Evolutionary conservation across 1,140 invertebrate species (phyloP).

Genomic region (Thalassaphorura encarpata): DNA sequence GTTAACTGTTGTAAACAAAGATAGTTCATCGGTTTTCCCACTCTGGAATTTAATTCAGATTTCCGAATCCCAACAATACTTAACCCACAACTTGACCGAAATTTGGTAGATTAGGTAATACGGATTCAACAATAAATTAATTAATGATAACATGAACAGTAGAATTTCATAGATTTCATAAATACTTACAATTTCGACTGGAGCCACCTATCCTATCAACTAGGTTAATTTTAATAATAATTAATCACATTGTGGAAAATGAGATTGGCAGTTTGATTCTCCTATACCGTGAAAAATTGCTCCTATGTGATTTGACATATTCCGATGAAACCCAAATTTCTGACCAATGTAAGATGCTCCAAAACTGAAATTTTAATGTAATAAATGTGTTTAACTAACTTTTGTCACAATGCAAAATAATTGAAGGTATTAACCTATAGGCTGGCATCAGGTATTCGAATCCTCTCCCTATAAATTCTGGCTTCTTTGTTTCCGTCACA

Average conservation of each 20-base stretch:
- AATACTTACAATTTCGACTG: background rate
- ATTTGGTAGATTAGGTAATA: background rate
- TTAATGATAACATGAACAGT: background rate
- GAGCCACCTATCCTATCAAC: background rate
- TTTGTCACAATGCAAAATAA: background rate
- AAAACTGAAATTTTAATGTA: slow-evolving; percentile 15
- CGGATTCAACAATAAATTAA: background rate
- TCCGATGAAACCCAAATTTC: slow-evolving; percentile 22
- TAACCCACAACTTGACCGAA: background rate
- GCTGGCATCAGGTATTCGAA: slow-evolving; percentile 25
- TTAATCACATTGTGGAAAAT: slow-evolving; percentile 23
- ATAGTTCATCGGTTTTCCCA: no score
- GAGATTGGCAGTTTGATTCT: slow-evolving; percentile 23
- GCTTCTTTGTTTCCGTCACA: slow-evolving; percentile 30
- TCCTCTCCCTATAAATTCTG: slow-evolving; percentile 13
- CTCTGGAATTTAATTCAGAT: no score
- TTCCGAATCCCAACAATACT: no score
- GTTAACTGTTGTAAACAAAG: no score
- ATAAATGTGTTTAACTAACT: background rate
- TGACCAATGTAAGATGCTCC: slow-evolving; percentile 23
- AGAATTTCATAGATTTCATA: background rate
- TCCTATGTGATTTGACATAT: slow-evolving; percentile 16
- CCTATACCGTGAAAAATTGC: slow-evolving; percentile 20
- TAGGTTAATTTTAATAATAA: background rate
- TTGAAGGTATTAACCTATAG: slow-evolving; percentile 18